Percentiles rank a stretch among this genome's conserved stretches.
Conservation (phyloP, 2,888 invertebrate genomes). For the Drosophila lutescens region DNA sequence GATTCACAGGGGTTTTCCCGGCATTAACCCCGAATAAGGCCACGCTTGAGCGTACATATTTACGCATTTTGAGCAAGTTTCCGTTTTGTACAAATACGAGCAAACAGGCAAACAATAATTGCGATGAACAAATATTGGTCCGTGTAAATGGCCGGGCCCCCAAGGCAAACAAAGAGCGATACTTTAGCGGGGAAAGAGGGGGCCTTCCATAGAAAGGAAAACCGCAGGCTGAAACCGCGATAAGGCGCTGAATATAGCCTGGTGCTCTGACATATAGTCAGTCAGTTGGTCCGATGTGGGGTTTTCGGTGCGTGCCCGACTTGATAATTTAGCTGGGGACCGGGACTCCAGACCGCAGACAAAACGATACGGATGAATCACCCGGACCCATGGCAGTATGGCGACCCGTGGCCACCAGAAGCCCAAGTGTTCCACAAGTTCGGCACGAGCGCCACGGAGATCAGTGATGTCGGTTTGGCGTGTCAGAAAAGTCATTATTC, state of each 20-base stretch:
- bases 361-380: slow-evolving; percentile 54
- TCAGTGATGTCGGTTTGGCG: slow-evolving; percentile 2
- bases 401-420: slow-evolving; percentile 53
- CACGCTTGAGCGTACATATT: slow-evolving; percentile 10
- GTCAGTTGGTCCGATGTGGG: slow-evolving; percentile 5
- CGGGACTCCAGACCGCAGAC: slow-evolving; percentile 32
- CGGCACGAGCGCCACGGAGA: slow-evolving; percentile 52
- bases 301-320: slow-evolving; percentile 49
- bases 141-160: slow-evolving; percentile 61
- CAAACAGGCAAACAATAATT: slow-evolving; percentile 40
- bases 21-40: slow-evolving; percentile 27
- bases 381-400: slow-evolving; percentile 16
- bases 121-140: slow-evolving; percentile 38
- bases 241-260: slow-evolving; percentile 43
- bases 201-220: slow-evolving; percentile 55
- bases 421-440: slow-evolving; percentile 63
- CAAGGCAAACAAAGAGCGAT: slow-evolving; percentile 51
- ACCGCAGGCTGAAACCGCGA: slow-evolving; percentile 45
- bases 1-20: slow-evolving; percentile 44
- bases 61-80: slow-evolving; percentile 46
- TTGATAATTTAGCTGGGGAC: slow-evolving; percentile 53
- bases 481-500: background rate
- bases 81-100: slow-evolving; percentile 58
- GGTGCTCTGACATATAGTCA: slow-evolving; percentile 1
- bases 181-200: background rate